Percentiles rank a stretch among this genome's conserved stretches.
Conservation (phyloP, 1,140 invertebrate species). For the Psix sp. region DNA sequence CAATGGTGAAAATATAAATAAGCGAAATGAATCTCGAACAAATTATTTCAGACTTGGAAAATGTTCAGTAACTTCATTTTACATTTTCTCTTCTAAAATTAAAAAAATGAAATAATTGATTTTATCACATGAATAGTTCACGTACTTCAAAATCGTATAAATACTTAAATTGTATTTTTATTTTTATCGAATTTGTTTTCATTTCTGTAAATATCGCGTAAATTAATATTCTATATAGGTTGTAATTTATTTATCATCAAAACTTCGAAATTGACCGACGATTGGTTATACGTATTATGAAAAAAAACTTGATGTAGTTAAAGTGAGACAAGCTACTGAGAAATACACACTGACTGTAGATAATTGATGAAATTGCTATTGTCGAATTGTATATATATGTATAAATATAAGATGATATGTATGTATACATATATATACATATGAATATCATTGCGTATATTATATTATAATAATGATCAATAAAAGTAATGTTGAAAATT, state of each 20-base stretch:
- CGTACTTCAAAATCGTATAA: no score
- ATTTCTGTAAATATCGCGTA: conserved; percentile 69
- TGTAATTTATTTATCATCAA: conserved; percentile 74
- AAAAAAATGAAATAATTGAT: no score
- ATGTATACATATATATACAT: conserved; percentile 62
- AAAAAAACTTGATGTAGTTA: conserved; percentile 58
- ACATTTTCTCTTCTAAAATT: no score
- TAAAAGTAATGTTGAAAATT: conserved; percentile 75
- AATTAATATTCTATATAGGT: conserved; percentile 71
- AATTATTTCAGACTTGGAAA: no score
- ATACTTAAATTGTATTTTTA: no score
- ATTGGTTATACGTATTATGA: conserved; percentile 47
- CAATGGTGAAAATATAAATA: no score
- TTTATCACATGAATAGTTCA: no score
- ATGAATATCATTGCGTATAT: conserved; percentile 73
- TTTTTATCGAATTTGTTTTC: conserved; percentile 18
- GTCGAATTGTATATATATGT: conserved; percentile 65
- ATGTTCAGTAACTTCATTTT: no score
- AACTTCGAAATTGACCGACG: conserved; percentile 48
- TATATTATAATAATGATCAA: conserved; percentile 74
- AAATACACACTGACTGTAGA: conserved; percentile 70
- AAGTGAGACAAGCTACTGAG: conserved; percentile 47
- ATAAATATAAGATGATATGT: conserved; percentile 62
- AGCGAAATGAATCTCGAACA: no score
- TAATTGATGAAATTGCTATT: conserved; percentile 75